Conservation (phyloP, 2,797 vertebrate species). For the Pseudochromis fuscus region DNA sequence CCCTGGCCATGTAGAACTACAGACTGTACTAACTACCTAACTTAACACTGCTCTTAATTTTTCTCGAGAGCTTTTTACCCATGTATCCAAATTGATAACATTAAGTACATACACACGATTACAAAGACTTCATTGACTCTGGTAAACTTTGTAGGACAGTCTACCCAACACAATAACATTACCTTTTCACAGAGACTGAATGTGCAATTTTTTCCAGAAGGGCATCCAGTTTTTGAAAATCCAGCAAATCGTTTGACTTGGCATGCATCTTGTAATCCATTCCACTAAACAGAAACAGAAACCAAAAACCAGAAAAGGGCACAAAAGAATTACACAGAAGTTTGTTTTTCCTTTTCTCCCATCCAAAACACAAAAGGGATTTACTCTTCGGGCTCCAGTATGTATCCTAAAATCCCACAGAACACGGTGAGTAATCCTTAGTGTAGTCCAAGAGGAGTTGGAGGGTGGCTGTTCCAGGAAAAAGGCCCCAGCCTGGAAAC, state of each 20-base stretch:
- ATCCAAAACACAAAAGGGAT: conserved; percentile 66
- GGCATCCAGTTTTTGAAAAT: conserved; percentile 89
- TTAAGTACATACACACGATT: background rate
- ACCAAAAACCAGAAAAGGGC: conserved; percentile 54
- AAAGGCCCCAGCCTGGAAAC: conserved; percentile 63
- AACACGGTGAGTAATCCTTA: conserved; percentile 77
- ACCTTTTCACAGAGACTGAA: conserved; percentile 88
- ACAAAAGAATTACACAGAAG: conserved; percentile 62
- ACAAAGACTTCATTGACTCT: background rate
- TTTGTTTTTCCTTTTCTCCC: conserved; percentile 66
- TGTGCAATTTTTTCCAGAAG: conserved; percentile 89
- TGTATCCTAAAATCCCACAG: conserved; percentile 76
- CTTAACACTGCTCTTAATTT: conserved; percentile 30
- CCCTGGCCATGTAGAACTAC: conserved; percentile 18
- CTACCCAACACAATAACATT: conserved; percentile 59
- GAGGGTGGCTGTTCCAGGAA: conserved; percentile 68
- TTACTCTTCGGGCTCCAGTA: conserved; percentile 69
- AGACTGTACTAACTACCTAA: conserved; percentile 33
- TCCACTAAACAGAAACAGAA: conserved; percentile 73
- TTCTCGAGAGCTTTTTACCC: conserved; percentile 24
- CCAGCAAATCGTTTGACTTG: conserved; percentile 88
- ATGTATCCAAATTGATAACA: conserved; percentile 7
- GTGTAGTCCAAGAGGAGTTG: conserved; percentile 63
- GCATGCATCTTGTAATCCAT: conserved; percentile 90
- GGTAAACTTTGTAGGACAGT: conserved; percentile 22